These are phyloP conservation scores for Eonycteris spelaea DNA, from an alignment of 2,113 vertebrate genomes.

Conservation along the genomic window DNA sequence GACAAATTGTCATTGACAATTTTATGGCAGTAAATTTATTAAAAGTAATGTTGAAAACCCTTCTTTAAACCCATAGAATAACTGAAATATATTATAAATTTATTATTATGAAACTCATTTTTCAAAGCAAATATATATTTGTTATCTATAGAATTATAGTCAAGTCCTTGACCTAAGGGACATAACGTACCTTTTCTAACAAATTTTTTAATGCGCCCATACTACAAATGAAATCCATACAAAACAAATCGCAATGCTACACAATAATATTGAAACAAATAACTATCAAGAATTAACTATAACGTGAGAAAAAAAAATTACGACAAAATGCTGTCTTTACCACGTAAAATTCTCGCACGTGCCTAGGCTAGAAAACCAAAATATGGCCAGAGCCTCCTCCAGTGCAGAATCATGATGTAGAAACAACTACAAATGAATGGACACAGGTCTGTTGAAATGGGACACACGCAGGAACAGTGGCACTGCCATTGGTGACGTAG, in stretches of 20 bases:
- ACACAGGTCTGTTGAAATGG: no score
- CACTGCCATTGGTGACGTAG: no score
- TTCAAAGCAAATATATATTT: background rate
- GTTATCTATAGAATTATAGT: background rate
- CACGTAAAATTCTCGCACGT: background rate
- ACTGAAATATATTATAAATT: background rate
- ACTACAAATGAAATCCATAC: background rate
- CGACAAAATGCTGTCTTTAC: background rate
- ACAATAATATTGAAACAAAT: background rate
- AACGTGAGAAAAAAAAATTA: background rate
- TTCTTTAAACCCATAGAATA: background rate
- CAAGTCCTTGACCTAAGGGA: background rate
- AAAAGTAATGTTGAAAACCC: background rate
- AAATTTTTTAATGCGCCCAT: background rate
- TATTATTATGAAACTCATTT: background rate
- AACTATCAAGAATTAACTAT: background rate
- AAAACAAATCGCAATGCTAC: background rate
- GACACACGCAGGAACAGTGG: background rate
- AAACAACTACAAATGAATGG: rapidly evolving
- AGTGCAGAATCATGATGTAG: background rate
- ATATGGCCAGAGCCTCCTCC: background rate
- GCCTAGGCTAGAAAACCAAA: background rate
- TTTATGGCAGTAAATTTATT: background rate
- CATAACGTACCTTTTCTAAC: background rate
- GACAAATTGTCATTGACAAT: background rate